A percentile compares a stretch with the other conserved stretches of the same genome.
phyloP scores from a whole-genome alignment of 2,113 vertebrate genomes.

The Cyanoderma ruficeps region DNA sequence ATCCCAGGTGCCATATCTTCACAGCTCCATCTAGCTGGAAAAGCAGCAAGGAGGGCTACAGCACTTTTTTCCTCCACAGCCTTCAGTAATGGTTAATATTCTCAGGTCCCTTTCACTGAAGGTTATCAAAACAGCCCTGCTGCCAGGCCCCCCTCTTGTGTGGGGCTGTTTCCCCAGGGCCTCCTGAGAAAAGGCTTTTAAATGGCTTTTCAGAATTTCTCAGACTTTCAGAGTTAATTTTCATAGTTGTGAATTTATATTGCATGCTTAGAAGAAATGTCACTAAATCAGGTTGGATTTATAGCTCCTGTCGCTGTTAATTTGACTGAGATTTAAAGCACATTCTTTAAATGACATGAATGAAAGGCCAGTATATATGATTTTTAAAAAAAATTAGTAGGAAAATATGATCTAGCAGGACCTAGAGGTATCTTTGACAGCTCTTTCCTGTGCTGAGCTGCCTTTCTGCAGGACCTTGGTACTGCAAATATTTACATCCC shows the following conservation, averaged over 20 bases:
- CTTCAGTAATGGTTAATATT: neutral
- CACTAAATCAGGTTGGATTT: constrained; percentile 10
- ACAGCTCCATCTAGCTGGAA: neutral
- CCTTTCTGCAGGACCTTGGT: neutral
- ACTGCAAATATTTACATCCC: constrained; percentile 1
- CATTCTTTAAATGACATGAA: neutral
- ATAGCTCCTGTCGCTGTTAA: neutral
- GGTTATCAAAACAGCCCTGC: neutral
- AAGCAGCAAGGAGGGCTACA: neutral
- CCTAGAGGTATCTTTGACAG: neutral
- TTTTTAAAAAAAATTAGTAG: neutral
- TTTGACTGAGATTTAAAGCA: neutral
- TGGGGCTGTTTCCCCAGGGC: neutral
- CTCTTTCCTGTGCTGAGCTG: neutral
- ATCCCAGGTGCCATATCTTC: neutral
- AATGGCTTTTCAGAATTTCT: constrained; percentile 15
- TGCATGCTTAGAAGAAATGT: neutral
- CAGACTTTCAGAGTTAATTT: constrained; percentile 4
- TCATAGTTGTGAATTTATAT: neutral
- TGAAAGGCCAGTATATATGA: neutral
- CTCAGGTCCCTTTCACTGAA: neutral
- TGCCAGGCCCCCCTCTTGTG: neutral
- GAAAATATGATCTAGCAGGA: constrained; percentile 12
- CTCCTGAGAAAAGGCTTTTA: neutral
- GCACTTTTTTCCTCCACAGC: neutral